A percentile compares a stretch with the other conserved stretches of the same genome.
These are phyloP conservation scores for Corythoichthys haematopterus DNA, from an alignment of 2,113 vertebrate genomes.

Conservation along the genomic window DNA sequence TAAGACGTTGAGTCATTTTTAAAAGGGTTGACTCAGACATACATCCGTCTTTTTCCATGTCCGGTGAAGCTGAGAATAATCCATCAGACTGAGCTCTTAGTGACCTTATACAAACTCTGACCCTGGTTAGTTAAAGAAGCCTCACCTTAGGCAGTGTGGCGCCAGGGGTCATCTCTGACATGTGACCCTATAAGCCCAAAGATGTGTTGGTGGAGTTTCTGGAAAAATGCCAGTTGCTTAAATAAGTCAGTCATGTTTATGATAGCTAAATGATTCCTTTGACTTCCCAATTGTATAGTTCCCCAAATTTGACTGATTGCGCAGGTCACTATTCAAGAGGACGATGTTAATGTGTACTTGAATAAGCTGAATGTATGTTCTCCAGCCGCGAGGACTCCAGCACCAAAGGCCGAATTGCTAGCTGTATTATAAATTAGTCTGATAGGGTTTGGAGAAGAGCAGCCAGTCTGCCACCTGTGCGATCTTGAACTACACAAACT, in stretches of 20 bases:
- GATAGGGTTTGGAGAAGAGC: not conserved
- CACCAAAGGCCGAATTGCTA: not conserved
- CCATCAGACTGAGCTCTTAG: constrained; percentile 18
- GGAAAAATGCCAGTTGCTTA: constrained; percentile 3
- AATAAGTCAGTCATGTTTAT: not conserved
- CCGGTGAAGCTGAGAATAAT: constrained; percentile 30
- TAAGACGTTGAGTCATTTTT: not conserved
- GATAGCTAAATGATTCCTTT: not conserved
- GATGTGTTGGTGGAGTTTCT: constrained; percentile 2
- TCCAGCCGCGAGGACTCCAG: not conserved
- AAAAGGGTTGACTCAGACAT: not conserved
- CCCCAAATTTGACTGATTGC: not conserved
- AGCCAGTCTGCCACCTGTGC: constrained; percentile 6
- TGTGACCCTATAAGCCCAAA: constrained; percentile 45
- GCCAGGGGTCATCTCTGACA: constrained; percentile 44
- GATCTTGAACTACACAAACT: not conserved
- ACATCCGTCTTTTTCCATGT: constrained; percentile 4
- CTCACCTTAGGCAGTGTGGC: constrained; percentile 46
- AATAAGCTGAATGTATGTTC: not conserved
- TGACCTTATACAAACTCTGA: constrained; percentile 42
- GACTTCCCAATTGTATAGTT: not conserved
- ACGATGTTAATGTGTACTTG: not conserved
- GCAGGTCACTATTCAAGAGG: not conserved
- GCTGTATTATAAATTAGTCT: constrained; percentile 2
- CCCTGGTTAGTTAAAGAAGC: constrained; percentile 33